A percentile compares a stretch with the other conserved stretches of the same genome.
Evolutionary conservation across 1,140 invertebrate species (phyloP).

Genomic region (Bradysia coprophila): DNA sequence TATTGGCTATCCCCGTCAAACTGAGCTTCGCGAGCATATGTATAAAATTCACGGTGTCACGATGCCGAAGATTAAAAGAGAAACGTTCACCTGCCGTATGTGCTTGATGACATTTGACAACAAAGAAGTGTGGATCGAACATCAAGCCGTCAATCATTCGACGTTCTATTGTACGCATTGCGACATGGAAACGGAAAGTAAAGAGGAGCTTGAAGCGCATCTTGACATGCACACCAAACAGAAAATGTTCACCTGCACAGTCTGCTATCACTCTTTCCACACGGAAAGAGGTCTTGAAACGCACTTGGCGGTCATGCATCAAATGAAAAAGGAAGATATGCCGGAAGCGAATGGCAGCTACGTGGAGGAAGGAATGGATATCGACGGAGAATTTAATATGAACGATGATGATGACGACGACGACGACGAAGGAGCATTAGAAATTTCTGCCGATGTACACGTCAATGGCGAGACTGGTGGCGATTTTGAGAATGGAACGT

Average conservation of each 20-base stretch:
- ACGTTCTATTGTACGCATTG: constrained; percentile 1
- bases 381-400: neutral
- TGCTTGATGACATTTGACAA: constrained; percentile 20
- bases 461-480: neutral
- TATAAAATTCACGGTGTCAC: constrained; percentile 13
- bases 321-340: constrained; percentile 2
- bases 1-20: constrained; percentile 18
- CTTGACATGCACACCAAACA: neutral
- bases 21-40: constrained; percentile 21
- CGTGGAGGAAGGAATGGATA: neutral
- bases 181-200: neutral
- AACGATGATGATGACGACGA: neutral
- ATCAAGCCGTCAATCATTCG: constrained; percentile 1
- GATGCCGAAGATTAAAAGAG: neutral
- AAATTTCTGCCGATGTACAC: neutral
- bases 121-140: constrained; percentile 15
- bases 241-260: constrained; percentile 1
- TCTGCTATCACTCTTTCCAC: neutral
- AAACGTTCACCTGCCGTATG: constrained; percentile 15
- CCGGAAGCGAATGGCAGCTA: neutral
- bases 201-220: constrained; percentile 3
- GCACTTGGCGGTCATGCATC: neutral
- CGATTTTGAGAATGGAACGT: constrained; percentile 2
- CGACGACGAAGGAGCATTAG: neutral
- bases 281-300: neutral